Conservation (phyloP, 1,140 invertebrate species). For the Microplitis mediator region DNA sequence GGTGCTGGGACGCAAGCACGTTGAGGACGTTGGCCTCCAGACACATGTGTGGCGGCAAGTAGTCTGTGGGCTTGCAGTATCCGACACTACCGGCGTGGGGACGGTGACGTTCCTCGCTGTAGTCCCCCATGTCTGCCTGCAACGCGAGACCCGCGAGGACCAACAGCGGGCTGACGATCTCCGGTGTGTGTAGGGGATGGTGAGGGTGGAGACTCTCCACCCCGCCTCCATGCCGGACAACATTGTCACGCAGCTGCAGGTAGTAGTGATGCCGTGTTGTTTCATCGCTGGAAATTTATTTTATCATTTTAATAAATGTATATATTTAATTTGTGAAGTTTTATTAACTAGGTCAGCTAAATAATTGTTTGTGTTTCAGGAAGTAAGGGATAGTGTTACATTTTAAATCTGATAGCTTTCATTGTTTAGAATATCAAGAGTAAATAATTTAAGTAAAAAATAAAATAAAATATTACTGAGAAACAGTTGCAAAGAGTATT, state of each 20-base stretch:
- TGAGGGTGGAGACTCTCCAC: constrained; percentile 64
- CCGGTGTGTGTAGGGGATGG: constrained; percentile 70
- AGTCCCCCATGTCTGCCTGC: constrained; percentile 90
- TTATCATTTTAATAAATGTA: not conserved
- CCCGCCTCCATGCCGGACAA: constrained; percentile 71
- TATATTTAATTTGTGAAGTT: not conserved
- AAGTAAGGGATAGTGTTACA: too few species aligned
- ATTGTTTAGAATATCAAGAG: not conserved
- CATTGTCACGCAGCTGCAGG: constrained; percentile 90
- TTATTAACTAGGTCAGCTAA: not conserved
- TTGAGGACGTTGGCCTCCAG: constrained; percentile 66
- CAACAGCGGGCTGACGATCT: constrained; percentile 65
- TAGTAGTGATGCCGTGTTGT: constrained; percentile 91
- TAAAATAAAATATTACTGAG: too few species aligned
- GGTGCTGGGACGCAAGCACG: constrained; percentile 68
- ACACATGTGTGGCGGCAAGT: constrained; percentile 67
- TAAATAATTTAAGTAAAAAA: too few species aligned
- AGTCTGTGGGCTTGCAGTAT: constrained; percentile 84
- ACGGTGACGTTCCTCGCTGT: constrained; percentile 63
- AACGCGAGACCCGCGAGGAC: constrained; percentile 84
- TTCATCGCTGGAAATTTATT: constrained; percentile 72
- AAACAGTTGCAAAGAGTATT: too few species aligned
- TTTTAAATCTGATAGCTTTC: not conserved
- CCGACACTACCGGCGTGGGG: constrained; percentile 68
- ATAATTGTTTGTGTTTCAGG: not conserved